phyloP scores from a whole-genome alignment of 1,140 invertebrate species.

The Drosophila tropicalis region DNA sequence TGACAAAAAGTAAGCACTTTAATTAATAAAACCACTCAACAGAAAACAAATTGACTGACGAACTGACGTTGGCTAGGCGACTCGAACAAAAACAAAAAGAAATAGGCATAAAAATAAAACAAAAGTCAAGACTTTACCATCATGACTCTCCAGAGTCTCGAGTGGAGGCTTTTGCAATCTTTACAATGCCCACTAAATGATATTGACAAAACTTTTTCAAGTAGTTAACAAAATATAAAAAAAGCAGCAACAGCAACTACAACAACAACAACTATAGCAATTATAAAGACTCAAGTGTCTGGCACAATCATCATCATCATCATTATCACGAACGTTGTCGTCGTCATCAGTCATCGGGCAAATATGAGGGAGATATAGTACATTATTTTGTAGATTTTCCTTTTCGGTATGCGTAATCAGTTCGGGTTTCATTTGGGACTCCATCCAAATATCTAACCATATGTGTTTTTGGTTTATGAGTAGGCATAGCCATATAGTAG shows the following conservation, averaged over 20 bases:
- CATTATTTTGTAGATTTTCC: slow-evolving; percentile 45
- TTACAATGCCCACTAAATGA: slow-evolving; percentile 81
- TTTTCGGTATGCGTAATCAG: slow-evolving; percentile 51
- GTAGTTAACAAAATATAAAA: slow-evolving; percentile 52
- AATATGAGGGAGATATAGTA: slow-evolving; percentile 51
- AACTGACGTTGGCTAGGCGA: slow-evolving; percentile 17
- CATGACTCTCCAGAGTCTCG: slow-evolving; percentile 72
- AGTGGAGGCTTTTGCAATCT: slow-evolving; percentile 77
- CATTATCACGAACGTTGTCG: background rate
- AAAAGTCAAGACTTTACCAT: slow-evolving; percentile 50
- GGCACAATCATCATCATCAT: slow-evolving; percentile 55
- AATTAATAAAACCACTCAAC: slow-evolving; percentile 77
- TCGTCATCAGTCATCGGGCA: slow-evolving; percentile 58
- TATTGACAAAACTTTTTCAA: slow-evolving; percentile 77
- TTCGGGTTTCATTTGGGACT: slow-evolving; percentile 1
- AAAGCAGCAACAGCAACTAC: slow-evolving; percentile 46
- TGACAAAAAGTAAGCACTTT: slow-evolving; percentile 60
- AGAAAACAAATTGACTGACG: slow-evolving; percentile 74
- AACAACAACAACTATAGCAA: slow-evolving; percentile 56
- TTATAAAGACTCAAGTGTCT: slow-evolving; percentile 70
- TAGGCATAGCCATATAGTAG: background rate
- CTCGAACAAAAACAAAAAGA: slow-evolving; percentile 24
- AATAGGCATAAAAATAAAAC: slow-evolving; percentile 16
- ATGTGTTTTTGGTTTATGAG: background rate
- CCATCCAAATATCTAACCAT: slow-evolving; percentile 10